Percentiles rank a stretch among this genome's conserved stretches.
Evolutionary conservation across 2,797 vertebrate species (phyloP).

Genomic region (Harpagifer antarcticus): DNA sequence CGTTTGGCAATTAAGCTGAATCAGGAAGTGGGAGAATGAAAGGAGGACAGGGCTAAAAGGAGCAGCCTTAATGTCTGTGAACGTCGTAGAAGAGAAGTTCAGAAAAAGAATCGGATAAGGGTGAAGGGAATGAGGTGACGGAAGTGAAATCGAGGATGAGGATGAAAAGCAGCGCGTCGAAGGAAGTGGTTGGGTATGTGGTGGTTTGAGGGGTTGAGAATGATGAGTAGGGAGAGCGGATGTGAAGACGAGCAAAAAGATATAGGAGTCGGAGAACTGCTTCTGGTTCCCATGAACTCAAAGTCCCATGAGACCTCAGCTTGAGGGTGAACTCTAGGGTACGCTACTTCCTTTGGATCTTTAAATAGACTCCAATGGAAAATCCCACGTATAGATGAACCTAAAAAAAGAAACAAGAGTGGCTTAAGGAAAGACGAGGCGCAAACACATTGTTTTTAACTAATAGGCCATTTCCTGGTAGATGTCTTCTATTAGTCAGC

Average conservation of each 20-base stretch:
- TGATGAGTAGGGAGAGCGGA: constrained; percentile 57
- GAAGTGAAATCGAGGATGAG: constrained; percentile 26
- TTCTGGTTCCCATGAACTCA: constrained; percentile 80
- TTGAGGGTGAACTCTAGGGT: constrained; percentile 64
- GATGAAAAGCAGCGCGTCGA: constrained; percentile 20
- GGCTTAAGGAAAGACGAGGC: not conserved
- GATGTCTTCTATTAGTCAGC: too few species aligned
- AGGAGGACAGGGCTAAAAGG: constrained; percentile 47
- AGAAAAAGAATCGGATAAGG: constrained; percentile 39
- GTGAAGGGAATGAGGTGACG: constrained; percentile 35
- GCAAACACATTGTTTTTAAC: too few species aligned
- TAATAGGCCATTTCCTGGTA: too few species aligned
- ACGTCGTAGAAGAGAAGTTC: constrained; percentile 46
- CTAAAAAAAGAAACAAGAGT: constrained; percentile 23
- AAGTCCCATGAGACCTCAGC: constrained; percentile 54
- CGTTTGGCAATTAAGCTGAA: constrained; percentile 77
- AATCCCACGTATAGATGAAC: constrained; percentile 47
- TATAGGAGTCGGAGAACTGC: constrained; percentile 45
- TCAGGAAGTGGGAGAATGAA: constrained; percentile 62
- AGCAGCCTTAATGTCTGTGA: constrained; percentile 56
- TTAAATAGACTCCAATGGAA: constrained; percentile 74
- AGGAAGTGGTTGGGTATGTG: constrained; percentile 14
- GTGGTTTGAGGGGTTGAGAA: constrained; percentile 12
- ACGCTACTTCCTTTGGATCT: constrained; percentile 69
- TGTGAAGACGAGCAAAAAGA: constrained; percentile 57